These are phyloP conservation scores for Sesia bembeciformis DNA, from an alignment of 2,888 invertebrate species.

Conservation along the genomic window DNA sequence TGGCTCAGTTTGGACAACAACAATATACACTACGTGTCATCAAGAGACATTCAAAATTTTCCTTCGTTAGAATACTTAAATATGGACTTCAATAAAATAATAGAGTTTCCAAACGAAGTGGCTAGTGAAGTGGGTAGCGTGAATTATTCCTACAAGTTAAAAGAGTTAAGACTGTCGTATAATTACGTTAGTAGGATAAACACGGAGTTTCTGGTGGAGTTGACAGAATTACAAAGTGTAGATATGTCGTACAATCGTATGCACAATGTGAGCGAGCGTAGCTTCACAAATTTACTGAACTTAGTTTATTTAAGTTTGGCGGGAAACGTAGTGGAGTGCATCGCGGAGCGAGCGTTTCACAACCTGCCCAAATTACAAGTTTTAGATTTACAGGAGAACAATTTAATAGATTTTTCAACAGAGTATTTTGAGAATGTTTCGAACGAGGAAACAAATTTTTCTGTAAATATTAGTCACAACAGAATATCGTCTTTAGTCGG, in stretches of 20 bases:
- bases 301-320: conserved; percentile 84
- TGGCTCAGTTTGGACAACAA: conserved; percentile 90
- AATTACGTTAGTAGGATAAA: conserved; percentile 81
- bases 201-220: conserved; percentile 77
- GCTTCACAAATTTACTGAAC: conserved; percentile 80
- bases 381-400: conserved; percentile 84
- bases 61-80: conserved; percentile 83
- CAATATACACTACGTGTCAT: conserved; percentile 75
- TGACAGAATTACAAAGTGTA: conserved; percentile 80
- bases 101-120: conserved; percentile 76
- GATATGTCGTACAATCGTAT: conserved; percentile 84
- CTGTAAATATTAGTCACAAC: conserved; percentile 82
- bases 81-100: conserved; percentile 86
- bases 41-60: conserved; percentile 78
- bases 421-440: conserved; percentile 78
- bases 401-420: conserved; percentile 76
- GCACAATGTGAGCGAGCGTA: conserved; percentile 72
- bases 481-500: conserved; percentile 49
- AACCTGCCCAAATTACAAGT: conserved; percentile 80
- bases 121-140: conserved; percentile 36
- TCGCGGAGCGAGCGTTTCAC: conserved; percentile 80
- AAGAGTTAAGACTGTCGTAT: conserved; percentile 85
- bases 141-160: conserved; percentile 76
- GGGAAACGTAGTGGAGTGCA: conserved; percentile 79
- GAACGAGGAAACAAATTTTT: conserved; percentile 71